Evolutionary conservation across 2,888 invertebrate species (phyloP).

Genomic region (Germaria angustata): DNA sequence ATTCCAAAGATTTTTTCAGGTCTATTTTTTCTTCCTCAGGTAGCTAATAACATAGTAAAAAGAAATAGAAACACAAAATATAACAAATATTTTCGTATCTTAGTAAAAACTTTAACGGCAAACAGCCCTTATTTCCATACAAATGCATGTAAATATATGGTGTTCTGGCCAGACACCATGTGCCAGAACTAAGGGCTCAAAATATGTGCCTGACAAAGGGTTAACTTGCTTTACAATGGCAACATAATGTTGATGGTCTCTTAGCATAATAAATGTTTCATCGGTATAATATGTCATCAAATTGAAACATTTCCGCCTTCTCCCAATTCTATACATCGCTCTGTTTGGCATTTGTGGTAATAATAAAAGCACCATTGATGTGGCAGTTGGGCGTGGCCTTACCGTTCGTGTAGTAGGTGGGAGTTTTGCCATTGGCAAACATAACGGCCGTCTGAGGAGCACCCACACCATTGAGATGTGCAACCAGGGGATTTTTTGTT

Average conservation of each 20-base stretch:
- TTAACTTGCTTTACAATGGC: too few species aligned
- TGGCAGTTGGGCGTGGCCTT: conserved; percentile 75
- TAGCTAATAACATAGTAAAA: too few species aligned
- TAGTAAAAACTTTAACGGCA: too few species aligned
- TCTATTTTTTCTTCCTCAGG: too few species aligned
- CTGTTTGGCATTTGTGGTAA: conserved; percentile 80
- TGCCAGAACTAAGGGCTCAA: too few species aligned
- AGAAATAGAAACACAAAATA: too few species aligned
- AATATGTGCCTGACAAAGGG: too few species aligned
- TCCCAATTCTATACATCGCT: conserved; percentile 80
- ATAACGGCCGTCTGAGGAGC: conserved; percentile 75
- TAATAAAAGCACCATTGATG: conserved; percentile 80
- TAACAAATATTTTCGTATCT: too few species aligned
- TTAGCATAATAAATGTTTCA: conserved; percentile 68
- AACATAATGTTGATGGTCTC: conserved; percentile 4
- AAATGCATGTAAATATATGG: too few species aligned
- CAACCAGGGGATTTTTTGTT: conserved; percentile 77
- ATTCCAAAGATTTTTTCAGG: too few species aligned
- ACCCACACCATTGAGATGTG: conserved; percentile 76
- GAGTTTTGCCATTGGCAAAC: conserved; percentile 75
- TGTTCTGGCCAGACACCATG: too few species aligned
- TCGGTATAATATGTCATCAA: conserved; percentile 75
- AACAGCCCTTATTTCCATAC: too few species aligned
- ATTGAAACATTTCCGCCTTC: conserved; percentile 75
- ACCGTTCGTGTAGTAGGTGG: conserved; percentile 70